Percentiles rank a stretch among this genome's conserved stretches.
Evolutionary conservation across 2,113 vertebrate species (phyloP).

Genomic region (Corythornis cristatus): DNA sequence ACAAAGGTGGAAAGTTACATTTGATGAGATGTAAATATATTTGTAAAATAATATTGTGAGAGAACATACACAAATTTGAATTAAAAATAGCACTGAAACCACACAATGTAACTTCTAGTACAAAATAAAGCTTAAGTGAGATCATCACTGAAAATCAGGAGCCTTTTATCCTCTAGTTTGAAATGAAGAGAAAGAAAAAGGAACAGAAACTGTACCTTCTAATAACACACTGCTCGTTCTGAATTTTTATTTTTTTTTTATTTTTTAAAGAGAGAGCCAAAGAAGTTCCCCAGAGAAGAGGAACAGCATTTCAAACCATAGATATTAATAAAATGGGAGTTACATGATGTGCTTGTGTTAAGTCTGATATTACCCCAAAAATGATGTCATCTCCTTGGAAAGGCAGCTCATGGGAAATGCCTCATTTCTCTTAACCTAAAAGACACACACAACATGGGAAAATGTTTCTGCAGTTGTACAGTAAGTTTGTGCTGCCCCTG

Average conservation of each 20-base stretch:
- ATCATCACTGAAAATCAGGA: not conserved
- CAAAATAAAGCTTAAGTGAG: not conserved
- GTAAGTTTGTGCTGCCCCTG: not conserved
- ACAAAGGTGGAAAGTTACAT: not conserved
- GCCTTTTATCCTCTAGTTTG: not conserved
- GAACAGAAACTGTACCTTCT: not conserved
- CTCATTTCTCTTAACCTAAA: not conserved
- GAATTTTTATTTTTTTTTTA: not conserved
- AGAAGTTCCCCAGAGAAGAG: not conserved
- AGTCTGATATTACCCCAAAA: not conserved
- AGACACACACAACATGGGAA: accelerated
- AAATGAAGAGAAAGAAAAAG: not conserved
- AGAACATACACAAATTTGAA: not conserved
- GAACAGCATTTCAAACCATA: not conserved
- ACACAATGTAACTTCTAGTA: not conserved
- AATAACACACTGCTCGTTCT: not conserved
- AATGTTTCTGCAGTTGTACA: not conserved
- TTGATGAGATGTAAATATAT: not conserved
- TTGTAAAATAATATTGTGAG: not conserved
- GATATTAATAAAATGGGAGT: not conserved
- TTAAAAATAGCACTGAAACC: not conserved
- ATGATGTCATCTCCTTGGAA: not conserved
- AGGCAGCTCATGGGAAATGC: not conserved
- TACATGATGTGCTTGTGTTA: not conserved
- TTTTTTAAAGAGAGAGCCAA: not conserved